Percentiles rank a stretch among this genome's conserved stretches.
Conservation (phyloP, 2,888 invertebrate genomes). For the Orchesellides sinensis region DNA sequence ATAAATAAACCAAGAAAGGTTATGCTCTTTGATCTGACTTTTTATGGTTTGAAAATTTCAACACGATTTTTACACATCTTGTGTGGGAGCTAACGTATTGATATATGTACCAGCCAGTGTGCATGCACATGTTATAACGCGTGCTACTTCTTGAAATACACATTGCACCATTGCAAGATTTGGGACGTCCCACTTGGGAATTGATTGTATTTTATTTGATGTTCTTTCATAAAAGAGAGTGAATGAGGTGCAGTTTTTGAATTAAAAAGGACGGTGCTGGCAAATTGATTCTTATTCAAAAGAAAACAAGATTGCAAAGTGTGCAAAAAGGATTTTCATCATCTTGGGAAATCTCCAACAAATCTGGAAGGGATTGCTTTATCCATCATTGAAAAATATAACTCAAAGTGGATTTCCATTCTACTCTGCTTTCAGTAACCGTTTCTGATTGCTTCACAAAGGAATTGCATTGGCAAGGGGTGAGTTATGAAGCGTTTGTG, state of each 20-base stretch:
- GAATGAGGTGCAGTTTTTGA: conserved; percentile 17
- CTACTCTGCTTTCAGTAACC: too few species aligned
- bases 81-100: not conserved
- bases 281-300: conserved; percentile 3
- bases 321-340: not conserved
- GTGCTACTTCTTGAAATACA: not conserved
- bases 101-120: not conserved
- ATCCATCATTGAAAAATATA: too few species aligned
- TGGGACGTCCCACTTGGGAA: conserved; percentile 61
- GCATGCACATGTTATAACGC: not conserved
- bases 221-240: conserved; percentile 10
- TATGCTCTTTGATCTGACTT: conserved; percentile 43
- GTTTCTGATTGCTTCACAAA: too few species aligned
- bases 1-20: conserved; percentile 45
- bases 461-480: too few species aligned
- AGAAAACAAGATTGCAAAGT: not conserved
- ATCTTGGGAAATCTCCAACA: not conserved
- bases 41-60: conserved; percentile 2
- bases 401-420: too few species aligned
- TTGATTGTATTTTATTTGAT: conserved; percentile 37
- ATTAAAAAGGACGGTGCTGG: not conserved
- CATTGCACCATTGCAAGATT: conserved; percentile 21
- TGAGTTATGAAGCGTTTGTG: too few species aligned
- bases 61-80: not conserved
- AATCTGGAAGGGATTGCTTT: not conserved